Base-by-base conservation (phyloP, 1,140 invertebrate species). In the Melitaea cinxia region DNA sequence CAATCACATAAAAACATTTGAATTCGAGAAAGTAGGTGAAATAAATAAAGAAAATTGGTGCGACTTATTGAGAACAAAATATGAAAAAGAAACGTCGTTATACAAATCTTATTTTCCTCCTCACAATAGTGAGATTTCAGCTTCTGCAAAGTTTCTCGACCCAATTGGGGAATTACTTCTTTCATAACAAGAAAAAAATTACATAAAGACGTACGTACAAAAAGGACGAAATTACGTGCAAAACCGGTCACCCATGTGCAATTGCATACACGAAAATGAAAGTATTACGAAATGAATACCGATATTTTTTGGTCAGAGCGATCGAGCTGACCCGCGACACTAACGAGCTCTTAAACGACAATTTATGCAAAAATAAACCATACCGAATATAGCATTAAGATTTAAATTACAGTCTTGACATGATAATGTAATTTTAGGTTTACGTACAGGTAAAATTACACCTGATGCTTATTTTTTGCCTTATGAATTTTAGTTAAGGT, bases 231-330 rank as follows among this genome's bases (percentile, higher is more conserved):
- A 33, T 60, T 53, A 47, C 55, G 55, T 17, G 9, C 42, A 28
- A 10, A 58, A 69, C 55, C 54, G 60, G 55, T 49, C 42, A 12
- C 54, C 42, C 65, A 47, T 52, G 61, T 69, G 67, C 56, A 60
- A 65, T 54, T 68, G 55, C 37, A 64, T 60, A 50, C 50, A 23
- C 21, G 60, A 64, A 69, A 64, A 64, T n/a, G 67, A 69, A 69
- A 69, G 67, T 64, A 55, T 66, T 63, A 56, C 39, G 61, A 56
- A 35, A 56, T 30, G 21, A 19, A 39, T 47, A 49, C 39, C 42
- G 28, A 63, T 63, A 63, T 56, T 49, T n/a, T 63, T 63, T 56
- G 53, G 61, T 49, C 52, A 42, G 35, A 24, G 3, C 15, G 26
- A 47, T 35, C 52, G 39, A 56, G 42, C 26, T 55, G 53, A 56